Percentiles rank a stretch among this genome's conserved stretches.
phyloP scores from a whole-genome alignment of 2,888 invertebrate genomes.

The Rhagonycha lutea region DNA sequence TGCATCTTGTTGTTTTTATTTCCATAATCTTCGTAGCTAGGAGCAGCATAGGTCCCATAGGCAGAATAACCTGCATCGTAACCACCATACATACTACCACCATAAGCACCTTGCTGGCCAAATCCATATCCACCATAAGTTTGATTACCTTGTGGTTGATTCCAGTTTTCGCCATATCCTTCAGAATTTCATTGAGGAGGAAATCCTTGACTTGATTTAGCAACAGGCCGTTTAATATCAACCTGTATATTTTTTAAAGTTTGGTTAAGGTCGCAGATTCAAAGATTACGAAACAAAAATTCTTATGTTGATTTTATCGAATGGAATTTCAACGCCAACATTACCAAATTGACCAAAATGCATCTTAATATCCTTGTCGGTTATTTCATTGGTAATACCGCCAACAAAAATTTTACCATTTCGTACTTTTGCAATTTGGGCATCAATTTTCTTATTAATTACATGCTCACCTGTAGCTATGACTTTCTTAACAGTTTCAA shows the following conservation, averaged over 20 bases:
- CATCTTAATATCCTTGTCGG: too few relatives aligned
- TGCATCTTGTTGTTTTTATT: background rate
- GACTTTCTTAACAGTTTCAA: background rate
- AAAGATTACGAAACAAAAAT: background rate
- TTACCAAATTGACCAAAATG: too few relatives aligned
- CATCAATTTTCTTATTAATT: background rate
- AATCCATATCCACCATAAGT: background rate
- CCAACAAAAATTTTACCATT: background rate
- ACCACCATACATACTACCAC: background rate
- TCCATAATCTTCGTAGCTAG: background rate
- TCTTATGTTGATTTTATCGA: background rate
- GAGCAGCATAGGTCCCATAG: background rate
- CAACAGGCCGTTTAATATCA: background rate
- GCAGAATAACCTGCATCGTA: background rate
- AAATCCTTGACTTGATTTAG: background rate
- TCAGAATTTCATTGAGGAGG: background rate
- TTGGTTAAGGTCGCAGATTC: background rate
- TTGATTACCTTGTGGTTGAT: background rate
- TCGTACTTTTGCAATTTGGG: background rate
- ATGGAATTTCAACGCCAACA: too few relatives aligned
- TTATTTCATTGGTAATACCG: too few relatives aligned
- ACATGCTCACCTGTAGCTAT: background rate
- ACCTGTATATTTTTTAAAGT: background rate
- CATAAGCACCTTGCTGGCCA: constrained; percentile 42
- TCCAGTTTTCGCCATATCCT: background rate